Evolutionary conservation across 2,797 vertebrate genomes (phyloP), one percentile per base, ranked within the genome.

Genomic region (Clarias platycephalus): DNA sequence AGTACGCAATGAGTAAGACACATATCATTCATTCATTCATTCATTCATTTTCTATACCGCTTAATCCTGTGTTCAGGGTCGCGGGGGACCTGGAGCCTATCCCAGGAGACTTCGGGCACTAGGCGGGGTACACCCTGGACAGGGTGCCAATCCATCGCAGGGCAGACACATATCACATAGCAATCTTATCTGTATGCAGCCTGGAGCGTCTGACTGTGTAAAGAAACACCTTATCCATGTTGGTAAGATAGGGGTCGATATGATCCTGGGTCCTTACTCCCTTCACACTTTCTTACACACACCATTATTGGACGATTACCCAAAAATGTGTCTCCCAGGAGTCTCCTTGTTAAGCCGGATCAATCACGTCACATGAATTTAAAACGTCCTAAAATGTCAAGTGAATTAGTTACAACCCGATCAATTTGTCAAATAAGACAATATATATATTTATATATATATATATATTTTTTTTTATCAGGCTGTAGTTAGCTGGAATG

Each of bases 391-490:
- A 82, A 86, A 78, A 70, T 55, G 74, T 86, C 66, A 77, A 37
- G 16, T 63, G 18, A 76, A 58, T 44, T 37, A 60, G 72, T 78
- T 28, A 49, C 34, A 34, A 76, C 16, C 28, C 5, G 12, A 60
- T 68, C 74, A 37, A 71, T 71, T 82, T 82, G 64, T 78, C 66
- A 71, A 82, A 79, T 53, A 81, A 8, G 8, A 44, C n/a, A n/a
- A 31, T 31, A 31, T 31, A 31, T 31, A 31, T 31, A 31, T 31
- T 1, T 31, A 31, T 31, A 31, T 31, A 44, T 9, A 44, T 7
- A 44, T 9, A 44, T 44, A 44, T 9, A 44, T 37, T 37, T 34
- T 34, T 34, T 34, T 34, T 34, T 57, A 75, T 75, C 9, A 57
- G 72, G 26, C 26, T 12, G 55, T 77, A 16, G 55, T 77, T 37